Percentiles rank a stretch among this genome's conserved stretches.
phyloP scores from a whole-genome alignment of 2,113 vertebrate genomes.

The Lanius ludovicianus region DNA sequence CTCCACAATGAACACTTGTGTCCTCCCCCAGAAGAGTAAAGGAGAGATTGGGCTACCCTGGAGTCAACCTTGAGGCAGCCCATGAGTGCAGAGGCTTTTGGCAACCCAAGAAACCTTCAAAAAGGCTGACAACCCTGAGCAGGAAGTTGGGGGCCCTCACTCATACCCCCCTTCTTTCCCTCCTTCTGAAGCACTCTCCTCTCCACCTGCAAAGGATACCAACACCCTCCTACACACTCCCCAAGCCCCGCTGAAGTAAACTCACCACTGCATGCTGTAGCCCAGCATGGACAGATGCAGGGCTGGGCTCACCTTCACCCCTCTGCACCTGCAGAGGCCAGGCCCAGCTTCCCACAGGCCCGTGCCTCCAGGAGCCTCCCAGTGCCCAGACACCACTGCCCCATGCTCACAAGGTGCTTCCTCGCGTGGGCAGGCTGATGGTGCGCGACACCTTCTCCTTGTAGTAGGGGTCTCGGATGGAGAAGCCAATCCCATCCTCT shows the following conservation, averaged over 20 bases:
- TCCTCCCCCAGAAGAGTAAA: not conserved
- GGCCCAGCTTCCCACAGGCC: not conserved
- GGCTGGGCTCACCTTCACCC: not conserved
- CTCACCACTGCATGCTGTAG: not conserved
- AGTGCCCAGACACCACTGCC: not conserved
- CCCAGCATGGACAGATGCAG: not conserved
- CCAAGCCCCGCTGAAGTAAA: not conserved
- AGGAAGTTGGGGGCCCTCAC: fast-evolving
- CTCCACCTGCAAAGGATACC: not conserved
- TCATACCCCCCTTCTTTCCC: fast-evolving
- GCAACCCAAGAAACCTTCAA: not conserved
- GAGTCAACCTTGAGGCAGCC: not conserved
- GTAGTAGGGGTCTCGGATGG: conserved; percentile 80
- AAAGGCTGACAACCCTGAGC: not conserved
- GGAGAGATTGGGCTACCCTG: not conserved
- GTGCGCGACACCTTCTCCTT: conserved; percentile 87
- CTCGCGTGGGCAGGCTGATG: conserved; percentile 89
- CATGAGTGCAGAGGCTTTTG: not conserved
- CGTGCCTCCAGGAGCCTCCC: not conserved
- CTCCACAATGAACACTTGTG: not conserved
- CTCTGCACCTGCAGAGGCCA: not conserved
- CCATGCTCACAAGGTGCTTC: conserved; percentile 92
- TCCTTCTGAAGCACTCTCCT: not conserved
- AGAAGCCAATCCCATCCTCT: conserved; percentile 84
- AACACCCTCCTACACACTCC: not conserved